Conservation (phyloP, 2,888 invertebrate genomes). For the Allophyes oxyacanthae region DNA sequence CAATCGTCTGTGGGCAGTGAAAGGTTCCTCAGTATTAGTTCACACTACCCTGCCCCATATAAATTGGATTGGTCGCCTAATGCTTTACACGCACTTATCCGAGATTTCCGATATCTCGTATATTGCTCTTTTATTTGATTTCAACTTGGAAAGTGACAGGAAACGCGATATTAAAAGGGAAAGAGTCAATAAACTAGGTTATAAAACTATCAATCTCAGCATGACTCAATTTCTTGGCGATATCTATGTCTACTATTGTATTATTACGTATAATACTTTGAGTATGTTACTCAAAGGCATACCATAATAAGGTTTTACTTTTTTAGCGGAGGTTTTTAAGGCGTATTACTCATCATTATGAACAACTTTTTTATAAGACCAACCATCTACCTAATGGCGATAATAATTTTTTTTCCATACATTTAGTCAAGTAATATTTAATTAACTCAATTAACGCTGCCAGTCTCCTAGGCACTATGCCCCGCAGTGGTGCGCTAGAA, state of each 20-base stretch:
- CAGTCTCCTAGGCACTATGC: too few species aligned
- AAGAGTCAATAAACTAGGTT: background rate
- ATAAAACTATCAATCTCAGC: background rate
- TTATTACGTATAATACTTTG: too few species aligned
- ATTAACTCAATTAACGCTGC: too few species aligned
- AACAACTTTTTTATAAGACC: too few species aligned
- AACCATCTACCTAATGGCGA: too few species aligned
- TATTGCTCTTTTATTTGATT: constrained; percentile 56
- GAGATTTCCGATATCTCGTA: constrained; percentile 56
- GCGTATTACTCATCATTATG: too few species aligned
- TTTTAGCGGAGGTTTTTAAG: too few species aligned
- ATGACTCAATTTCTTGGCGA: background rate
- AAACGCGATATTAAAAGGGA: constrained; percentile 4
- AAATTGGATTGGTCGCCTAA: constrained; percentile 64
- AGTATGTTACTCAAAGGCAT: too few species aligned
- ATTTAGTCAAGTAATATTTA: too few species aligned
- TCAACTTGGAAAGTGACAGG: constrained; percentile 7
- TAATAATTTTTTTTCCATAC: too few species aligned
- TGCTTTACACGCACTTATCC: constrained; percentile 60
- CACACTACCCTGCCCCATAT: constrained; percentile 47
- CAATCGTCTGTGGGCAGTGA: constrained; percentile 49
- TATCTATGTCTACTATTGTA: background rate
- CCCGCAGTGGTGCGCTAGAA: too few species aligned
- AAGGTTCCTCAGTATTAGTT: constrained; percentile 60
- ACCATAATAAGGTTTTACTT: too few species aligned